phyloP scores from a whole-genome alignment of 2,113 vertebrate species.

The Apteryx mantelli region DNA sequence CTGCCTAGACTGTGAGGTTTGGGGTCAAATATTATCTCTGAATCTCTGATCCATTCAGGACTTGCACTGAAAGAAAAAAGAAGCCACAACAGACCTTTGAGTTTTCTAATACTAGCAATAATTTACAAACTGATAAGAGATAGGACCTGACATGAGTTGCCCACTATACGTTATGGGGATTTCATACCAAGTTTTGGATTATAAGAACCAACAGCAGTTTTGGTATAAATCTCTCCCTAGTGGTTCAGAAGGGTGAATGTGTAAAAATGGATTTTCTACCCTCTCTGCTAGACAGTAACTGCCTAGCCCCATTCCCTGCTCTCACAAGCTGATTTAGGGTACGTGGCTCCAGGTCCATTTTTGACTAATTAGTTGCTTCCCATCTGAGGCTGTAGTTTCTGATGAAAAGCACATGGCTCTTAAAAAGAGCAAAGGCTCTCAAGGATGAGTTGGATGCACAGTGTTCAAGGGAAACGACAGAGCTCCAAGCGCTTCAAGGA shows the following conservation, averaged over 20 bases:
- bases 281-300: not conserved
- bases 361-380: not conserved
- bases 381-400: not conserved
- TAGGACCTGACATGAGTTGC: not conserved
- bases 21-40: not conserved
- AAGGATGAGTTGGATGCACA: not conserved
- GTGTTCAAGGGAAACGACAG: no score
- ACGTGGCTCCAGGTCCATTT: not conserved
- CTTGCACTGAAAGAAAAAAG: not conserved
- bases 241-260: not conserved
- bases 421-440: not conserved
- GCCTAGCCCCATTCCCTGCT: not conserved
- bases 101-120: not conserved
- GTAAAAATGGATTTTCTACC: not conserved
- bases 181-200: not conserved
- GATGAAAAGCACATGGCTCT: not conserved
- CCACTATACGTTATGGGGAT: not conserved
- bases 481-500: no score
- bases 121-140: not conserved
- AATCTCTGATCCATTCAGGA: no score
- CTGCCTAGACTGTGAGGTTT: not conserved
- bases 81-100: not conserved
- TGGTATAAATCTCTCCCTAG: not conserved
- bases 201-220: not conserved
- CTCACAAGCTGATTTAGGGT: not conserved